Base-by-base conservation (phyloP, 2,888 invertebrate genomes). In the Tetranychus truncatus region DNA sequence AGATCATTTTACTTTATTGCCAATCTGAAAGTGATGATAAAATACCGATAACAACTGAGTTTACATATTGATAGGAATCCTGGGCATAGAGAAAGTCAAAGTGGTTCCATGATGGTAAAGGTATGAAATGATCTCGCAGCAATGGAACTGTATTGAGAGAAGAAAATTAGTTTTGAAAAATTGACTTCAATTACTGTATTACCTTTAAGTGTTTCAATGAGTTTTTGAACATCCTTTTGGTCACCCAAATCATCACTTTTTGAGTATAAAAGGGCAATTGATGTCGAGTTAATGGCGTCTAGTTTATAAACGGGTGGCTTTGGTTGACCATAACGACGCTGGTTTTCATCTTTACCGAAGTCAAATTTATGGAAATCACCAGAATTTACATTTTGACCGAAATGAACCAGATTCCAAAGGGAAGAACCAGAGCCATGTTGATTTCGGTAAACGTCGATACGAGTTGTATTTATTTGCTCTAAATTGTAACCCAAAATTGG, bases 331-430 rank as follows among this genome's bases (percentile, higher is more conserved):
- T 73, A 73, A 5, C 15, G 11, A 1, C 11, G 5, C 20, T 45
- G 18, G 21, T 73, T 73, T 18, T 21, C 8, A 4, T 18, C 21
- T n/a, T 11, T 20, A 1, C 55, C 55, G 8, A n/a, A 73, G n/a
- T 73, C 73, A 55, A 73, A 73, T 34, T 55, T 46, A n/a, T 9
- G 20, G 6, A 73, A 73, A 20, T 34, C 20, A 8, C 45, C 34
- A 46, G 45, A 11, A 1, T 11, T 6, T 8, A 73, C 11, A 55
- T 66, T 73, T 55, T 73, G 65, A 5, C 55, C 55, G 15, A 24
- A 73, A 55, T 73, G 73, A 46, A 66, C 73, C 1, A 73, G 55
- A 66, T 73, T 73, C 65, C 65, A 55, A n/a, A n/a, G 9, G 21
- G 73, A 73, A 55, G 73, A 24, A 15, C 55, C 24, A n/a, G 46